A percentile compares a stretch with the other conserved stretches of the same genome.
Conservation (phyloP, 2,797 vertebrate species). For the Microchirus variegatus region DNA sequence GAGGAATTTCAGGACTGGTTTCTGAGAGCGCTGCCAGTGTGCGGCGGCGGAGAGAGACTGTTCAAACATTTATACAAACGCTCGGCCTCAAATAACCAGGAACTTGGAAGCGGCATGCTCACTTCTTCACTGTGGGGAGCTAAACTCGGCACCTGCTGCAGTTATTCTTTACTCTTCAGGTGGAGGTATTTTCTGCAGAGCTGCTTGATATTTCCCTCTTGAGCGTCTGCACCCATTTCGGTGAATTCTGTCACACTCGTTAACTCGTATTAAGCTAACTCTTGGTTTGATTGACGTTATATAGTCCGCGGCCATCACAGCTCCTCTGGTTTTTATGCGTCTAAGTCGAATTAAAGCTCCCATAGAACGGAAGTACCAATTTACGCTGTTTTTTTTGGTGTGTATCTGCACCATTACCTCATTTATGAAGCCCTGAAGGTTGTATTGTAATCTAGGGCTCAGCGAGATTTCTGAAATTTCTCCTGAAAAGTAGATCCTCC, state of each 20-base stretch:
- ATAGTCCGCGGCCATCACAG: not conserved
- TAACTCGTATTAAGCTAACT: slow-evolving; percentile 1
- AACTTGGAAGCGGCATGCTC: slow-evolving; percentile 35
- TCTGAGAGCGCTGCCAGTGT: slow-evolving; percentile 30
- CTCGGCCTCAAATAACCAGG: slow-evolving; percentile 37
- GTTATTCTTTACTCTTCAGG: slow-evolving; percentile 34
- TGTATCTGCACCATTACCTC: too few species aligned
- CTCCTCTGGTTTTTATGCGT: slow-evolving; percentile 3
- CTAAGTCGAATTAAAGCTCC: slow-evolving; percentile 44
- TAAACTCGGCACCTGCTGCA: slow-evolving; percentile 46
- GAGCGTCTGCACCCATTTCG: slow-evolving; percentile 7
- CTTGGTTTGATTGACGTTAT: slow-evolving; percentile 24
- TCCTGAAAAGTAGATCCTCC: too few species aligned
- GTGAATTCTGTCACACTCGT: slow-evolving; percentile 6
- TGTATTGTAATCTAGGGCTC: too few species aligned
- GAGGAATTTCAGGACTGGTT: slow-evolving; percentile 39
- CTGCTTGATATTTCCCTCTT: slow-evolving; percentile 9
- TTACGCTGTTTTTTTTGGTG: too few species aligned
- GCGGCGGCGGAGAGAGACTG: slow-evolving; percentile 50
- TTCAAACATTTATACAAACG: slow-evolving; percentile 71
- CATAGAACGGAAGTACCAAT: too few species aligned
- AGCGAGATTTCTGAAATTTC: too few species aligned
- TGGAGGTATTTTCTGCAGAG: slow-evolving; percentile 20
- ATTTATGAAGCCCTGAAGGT: too few species aligned
- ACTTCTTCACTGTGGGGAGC: slow-evolving; percentile 20